Evolutionary conservation across 1,140 invertebrate species (phyloP).

Genomic region (Rhizoglyphus robini): DNA sequence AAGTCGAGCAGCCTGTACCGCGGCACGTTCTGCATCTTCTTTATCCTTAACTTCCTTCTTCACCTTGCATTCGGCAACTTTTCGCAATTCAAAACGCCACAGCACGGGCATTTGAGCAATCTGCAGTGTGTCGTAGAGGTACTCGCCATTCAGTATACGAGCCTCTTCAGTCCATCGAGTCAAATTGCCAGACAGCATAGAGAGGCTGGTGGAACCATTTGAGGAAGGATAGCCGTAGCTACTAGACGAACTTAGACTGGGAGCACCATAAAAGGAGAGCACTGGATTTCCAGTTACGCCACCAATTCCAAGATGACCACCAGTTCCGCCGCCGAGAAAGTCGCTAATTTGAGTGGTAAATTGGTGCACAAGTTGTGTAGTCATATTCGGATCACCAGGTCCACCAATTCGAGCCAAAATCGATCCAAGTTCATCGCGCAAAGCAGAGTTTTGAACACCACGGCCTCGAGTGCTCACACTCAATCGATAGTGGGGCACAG

Average conservation of each 20-base stretch:
- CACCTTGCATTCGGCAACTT: constrained; percentile 47
- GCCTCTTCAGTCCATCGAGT: constrained; percentile 76
- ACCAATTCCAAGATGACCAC: background rate
- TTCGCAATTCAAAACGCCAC: constrained; percentile 33
- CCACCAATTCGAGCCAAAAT: background rate
- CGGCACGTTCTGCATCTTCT: constrained; percentile 29
- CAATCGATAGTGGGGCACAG: too few species aligned
- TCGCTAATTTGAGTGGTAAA: background rate
- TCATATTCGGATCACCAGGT: background rate
- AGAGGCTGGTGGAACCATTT: constrained; percentile 26
- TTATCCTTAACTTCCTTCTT: constrained; percentile 44
- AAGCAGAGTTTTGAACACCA: background rate
- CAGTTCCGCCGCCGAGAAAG: too few species aligned
- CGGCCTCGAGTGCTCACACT: background rate
- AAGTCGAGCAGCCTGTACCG: constrained; percentile 26
- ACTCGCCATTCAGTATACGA: constrained; percentile 63
- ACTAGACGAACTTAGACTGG: background rate
- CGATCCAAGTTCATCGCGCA: constrained; percentile 25
- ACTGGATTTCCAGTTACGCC: too few species aligned
- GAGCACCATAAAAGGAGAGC: constrained; percentile 35
- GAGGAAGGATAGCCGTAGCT: constrained; percentile 20
- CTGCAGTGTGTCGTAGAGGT: constrained; percentile 57
- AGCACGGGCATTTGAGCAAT: constrained; percentile 36
- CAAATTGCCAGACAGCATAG: constrained; percentile 46
- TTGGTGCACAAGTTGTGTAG: background rate